Evolutionary conservation across 2,888 invertebrate genomes (phyloP), one percentile per base, ranked within the genome.

Genomic region (Caenorhabditis parvicauda): DNA sequence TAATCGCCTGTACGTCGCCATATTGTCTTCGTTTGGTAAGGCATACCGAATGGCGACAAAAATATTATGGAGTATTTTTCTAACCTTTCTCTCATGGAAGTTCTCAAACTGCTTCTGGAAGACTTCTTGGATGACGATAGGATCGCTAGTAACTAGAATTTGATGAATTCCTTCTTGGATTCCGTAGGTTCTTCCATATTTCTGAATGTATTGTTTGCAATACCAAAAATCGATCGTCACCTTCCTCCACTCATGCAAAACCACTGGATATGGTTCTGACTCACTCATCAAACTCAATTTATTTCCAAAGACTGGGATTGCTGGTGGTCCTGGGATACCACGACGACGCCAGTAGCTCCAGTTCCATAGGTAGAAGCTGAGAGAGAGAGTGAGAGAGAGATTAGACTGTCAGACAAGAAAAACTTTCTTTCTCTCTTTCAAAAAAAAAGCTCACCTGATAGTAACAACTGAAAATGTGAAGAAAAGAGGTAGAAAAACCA

Each of bases 91-190:
- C 1, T 80, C 81, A 51, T 82, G 81, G 66, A 84, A 84, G 44
- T 77, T 74, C 46, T 79, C 79, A 62, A 83, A 84, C 59, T 84
- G 81, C 64, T 82, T 82, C 32, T 83, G 73, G 54, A 84, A 80
- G 5, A 84, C 77, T 53, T 83, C 82, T 25, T 82, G 76, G 17
- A 84, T 60, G 28, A 84, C 55, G n/a, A 81, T 81, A 3, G 80
- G 75, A 61, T 84, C 82, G 27, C 82, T 78, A 2, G 82, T 80
- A 2, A 84, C 82, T 19, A 84, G 58, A 1, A 81, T 24, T 37
- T 72, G n/a, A n/a, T n/a, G n/a, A n/a, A n/a, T n/a, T n/a, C n/a
- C n/a, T n/a, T n/a, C n/a, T n/a, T n/a, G n/a, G n/a, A n/a, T n/a
- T n/a, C n/a, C n/a, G n/a, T n/a, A n/a, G n/a, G n/a, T n/a, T n/a